Conservation (phyloP, 2,888 invertebrate genomes). For the Buathra laborator region DNA sequence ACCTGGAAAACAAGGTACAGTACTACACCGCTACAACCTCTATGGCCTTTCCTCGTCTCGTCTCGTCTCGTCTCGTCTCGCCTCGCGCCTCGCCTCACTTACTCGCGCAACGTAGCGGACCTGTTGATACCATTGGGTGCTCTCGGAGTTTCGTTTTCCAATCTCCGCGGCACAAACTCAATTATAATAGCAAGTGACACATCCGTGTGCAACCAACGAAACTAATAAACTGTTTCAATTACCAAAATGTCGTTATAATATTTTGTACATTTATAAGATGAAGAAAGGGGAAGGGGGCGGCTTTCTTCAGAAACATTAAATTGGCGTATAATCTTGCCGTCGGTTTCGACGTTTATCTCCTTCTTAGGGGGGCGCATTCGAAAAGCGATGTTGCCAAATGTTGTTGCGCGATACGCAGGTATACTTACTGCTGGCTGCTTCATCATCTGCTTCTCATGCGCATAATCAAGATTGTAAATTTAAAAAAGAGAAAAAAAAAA, state of each 20-base stretch:
- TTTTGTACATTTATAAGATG: not conserved
- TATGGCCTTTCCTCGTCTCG: conserved; percentile 12
- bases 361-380: conserved; percentile 45
- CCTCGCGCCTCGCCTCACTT: conserved; percentile 24
- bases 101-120: conserved; percentile 65
- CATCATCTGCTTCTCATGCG: conserved; percentile 39
- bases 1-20: conserved; percentile 69
- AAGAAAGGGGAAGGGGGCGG: too few species aligned
- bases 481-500: not conserved
- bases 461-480: conserved; percentile 39
- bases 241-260: not conserved
- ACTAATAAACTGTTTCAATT: not conserved
- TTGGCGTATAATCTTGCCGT: conserved; percentile 57
- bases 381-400: conserved; percentile 71
- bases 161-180: conserved; percentile 13
- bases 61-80: conserved; percentile 16
- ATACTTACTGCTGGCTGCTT: conserved; percentile 35
- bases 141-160: conserved; percentile 45
- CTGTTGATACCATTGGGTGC: conserved; percentile 70
- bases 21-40: conserved; percentile 10
- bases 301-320: conserved; percentile 14
- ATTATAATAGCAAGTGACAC: not conserved
- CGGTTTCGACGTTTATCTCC: conserved; percentile 26
- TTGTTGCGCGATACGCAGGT: conserved; percentile 48
- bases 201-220: not conserved